Percentiles rank a stretch among this genome's conserved stretches.
Conservation (phyloP, 2,888 invertebrate genomes). For the Eremobia ochroleuca region DNA sequence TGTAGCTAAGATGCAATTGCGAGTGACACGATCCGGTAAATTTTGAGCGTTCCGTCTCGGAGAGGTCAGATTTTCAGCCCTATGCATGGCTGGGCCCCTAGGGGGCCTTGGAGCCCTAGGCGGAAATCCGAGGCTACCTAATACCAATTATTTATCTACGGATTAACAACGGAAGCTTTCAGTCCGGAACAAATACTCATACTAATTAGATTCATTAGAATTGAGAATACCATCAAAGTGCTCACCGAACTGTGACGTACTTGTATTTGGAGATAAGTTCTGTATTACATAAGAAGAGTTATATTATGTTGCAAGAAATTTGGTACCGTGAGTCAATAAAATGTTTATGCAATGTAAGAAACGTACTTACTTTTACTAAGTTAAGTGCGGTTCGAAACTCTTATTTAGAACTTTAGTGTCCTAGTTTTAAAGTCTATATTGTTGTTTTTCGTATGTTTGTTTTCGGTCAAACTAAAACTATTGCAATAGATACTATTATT, state of each 20-base stretch:
- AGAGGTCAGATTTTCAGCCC: neutral
- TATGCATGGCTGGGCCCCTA: neutral
- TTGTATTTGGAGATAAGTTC: conserved; percentile 12
- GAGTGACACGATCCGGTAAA: neutral
- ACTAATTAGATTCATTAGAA: conserved; percentile 27
- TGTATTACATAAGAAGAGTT: conserved; percentile 29
- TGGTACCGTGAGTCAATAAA: conserved; percentile 49
- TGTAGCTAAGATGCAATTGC: neutral
- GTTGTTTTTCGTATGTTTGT: conserved; percentile 4
- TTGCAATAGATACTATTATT: conserved; percentile 46
- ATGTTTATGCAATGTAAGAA: conserved; percentile 56
- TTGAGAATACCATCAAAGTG: conserved; percentile 30
- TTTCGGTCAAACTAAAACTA: conserved; percentile 29
- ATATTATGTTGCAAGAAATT: conserved; percentile 43
- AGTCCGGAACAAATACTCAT: conserved; percentile 34
- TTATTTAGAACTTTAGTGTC: neutral
- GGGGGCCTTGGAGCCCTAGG: neutral
- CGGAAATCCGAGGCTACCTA: neutral
- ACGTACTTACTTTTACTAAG: conserved; percentile 32
- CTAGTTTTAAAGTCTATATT: conserved; percentile 10
- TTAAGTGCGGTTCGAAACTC: neutral
- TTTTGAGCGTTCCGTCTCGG: neutral
- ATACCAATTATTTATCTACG: conserved; percentile 13
- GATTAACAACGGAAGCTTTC: neutral
- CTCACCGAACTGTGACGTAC: conserved; percentile 27